These are phyloP conservation scores for Lathamus discolor DNA, from an alignment of 2,113 vertebrate species.

Conservation along the genomic window DNA sequence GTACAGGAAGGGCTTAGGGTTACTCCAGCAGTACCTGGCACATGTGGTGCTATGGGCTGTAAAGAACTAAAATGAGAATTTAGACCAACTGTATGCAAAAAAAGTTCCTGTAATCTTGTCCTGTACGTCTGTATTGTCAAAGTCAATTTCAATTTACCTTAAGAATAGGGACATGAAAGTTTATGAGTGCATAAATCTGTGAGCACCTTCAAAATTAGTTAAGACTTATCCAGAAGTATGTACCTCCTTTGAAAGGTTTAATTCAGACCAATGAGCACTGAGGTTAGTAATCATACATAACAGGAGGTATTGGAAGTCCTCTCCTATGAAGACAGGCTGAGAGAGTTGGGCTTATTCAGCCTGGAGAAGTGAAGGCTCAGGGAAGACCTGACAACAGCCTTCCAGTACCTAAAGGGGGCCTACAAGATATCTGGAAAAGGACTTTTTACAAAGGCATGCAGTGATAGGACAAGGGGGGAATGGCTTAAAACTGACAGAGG, in stretches of 20 bases:
- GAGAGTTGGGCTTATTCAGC: background rate
- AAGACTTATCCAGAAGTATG: rapidly evolving
- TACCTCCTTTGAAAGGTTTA: background rate
- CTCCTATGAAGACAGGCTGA: background rate
- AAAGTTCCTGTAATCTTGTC: background rate
- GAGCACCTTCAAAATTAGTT: background rate
- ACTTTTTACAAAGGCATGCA: background rate
- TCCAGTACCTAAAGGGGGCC: background rate
- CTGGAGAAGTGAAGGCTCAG: background rate
- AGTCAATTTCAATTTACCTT: background rate
- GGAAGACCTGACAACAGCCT: background rate
- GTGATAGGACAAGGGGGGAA: background rate
- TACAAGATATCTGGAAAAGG: background rate
- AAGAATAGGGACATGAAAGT: background rate
- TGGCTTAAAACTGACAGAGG: background rate
- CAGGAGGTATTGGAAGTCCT: background rate
- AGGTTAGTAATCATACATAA: background rate
- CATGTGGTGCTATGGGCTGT: rapidly evolving
- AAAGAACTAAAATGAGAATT: background rate
- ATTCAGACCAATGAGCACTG: background rate
- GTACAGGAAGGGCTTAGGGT: background rate
- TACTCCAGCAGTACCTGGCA: background rate
- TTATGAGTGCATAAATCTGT: background rate
- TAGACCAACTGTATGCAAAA: background rate
- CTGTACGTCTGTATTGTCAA: background rate